Base-by-base conservation (phyloP, 2,888 invertebrate genomes). In the Subacronicta megacephala region DNA sequence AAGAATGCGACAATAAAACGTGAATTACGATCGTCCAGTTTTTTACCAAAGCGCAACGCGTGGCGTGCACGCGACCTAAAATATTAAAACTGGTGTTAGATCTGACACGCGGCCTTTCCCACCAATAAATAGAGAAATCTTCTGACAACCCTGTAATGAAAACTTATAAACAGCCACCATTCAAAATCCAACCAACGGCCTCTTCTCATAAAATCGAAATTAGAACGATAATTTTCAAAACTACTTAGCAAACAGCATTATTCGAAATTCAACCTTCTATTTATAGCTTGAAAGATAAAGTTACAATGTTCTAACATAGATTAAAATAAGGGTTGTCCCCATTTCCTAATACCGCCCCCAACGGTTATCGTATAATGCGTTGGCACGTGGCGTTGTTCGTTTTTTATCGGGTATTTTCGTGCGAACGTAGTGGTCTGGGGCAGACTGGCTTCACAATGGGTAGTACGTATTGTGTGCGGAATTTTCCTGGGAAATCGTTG, bases 1-100 rank as follows among this genome's bases (percentile, higher is more conserved):
- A 87, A 90, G 90, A 92, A 92, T 92, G 89, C 75, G 75, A 83
- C 92, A 93, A 93, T 93, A 93, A 93, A 94, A 93, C 81, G 88
- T 87, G 92, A 89, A 93, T 93, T 92, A 92, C 88, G 83, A 72
- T 80, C 85, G 87, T 88, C 81, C 85, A 92, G 89, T 91, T 94
- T 94, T 94, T 94, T 93, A 93, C 92, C 93, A 93, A 93, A 93
- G 93, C 70, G 43, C 9, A 18, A 36, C 92, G 84, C 93, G 94
- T 92, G 94, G 49, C 81, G 0, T 72, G 2, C 94, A 90, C 93
- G 92, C 79, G 94, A 76, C 87, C 67, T 79, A 83, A 91, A 93
- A 93, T 93, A 93, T 93, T 94, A 93, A 92, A 93, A 92, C 92
- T 93, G 91, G 94, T 94, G 94, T 94, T 92, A 93, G 92, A 92